A percentile compares a stretch with the other conserved stretches of the same genome.
These are phyloP conservation scores for Chrysomela aeneicollis DNA, from an alignment of 2,888 invertebrate species.

Conservation along the genomic window DNA sequence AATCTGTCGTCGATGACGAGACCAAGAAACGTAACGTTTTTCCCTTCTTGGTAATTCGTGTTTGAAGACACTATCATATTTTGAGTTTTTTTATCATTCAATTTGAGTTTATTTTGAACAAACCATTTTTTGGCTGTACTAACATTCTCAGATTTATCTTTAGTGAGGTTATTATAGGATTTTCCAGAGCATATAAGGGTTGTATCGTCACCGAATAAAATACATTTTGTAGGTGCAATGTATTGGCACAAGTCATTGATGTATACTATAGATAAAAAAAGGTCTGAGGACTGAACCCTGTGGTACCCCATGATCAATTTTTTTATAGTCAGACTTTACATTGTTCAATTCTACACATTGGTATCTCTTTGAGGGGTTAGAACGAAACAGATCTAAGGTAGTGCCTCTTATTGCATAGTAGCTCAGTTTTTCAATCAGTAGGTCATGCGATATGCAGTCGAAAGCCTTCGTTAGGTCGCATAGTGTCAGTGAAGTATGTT, in stretches of 20 bases:
- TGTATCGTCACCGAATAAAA: too few species aligned
- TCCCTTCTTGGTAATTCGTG: background rate
- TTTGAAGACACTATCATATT: background rate
- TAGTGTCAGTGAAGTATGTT: background rate
- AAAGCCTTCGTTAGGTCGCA: background rate
- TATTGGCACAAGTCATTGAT: slow-evolving; percentile 4
- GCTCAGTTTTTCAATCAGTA: too few species aligned
- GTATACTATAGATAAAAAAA: background rate
- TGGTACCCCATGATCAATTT: background rate
- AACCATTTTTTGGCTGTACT: background rate
- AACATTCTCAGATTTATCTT: background rate
- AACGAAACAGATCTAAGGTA: too few species aligned
- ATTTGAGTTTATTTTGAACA: background rate
- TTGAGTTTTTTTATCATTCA: background rate
- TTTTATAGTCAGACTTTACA: slow-evolving; percentile 1
- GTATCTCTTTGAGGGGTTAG: background rate
- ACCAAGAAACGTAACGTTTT: slow-evolving; percentile 5
- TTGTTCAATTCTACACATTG: slow-evolving; percentile 2
- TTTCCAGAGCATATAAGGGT: background rate
- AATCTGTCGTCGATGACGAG: slow-evolving; percentile 2
- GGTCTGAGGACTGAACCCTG: background rate
- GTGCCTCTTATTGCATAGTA: too few species aligned
- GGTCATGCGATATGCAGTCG: background rate
- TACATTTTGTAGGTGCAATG: background rate
- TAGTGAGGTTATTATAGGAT: background rate